phyloP scores from a whole-genome alignment of 1,140 invertebrate genomes.

The Lethrus apterus region DNA sequence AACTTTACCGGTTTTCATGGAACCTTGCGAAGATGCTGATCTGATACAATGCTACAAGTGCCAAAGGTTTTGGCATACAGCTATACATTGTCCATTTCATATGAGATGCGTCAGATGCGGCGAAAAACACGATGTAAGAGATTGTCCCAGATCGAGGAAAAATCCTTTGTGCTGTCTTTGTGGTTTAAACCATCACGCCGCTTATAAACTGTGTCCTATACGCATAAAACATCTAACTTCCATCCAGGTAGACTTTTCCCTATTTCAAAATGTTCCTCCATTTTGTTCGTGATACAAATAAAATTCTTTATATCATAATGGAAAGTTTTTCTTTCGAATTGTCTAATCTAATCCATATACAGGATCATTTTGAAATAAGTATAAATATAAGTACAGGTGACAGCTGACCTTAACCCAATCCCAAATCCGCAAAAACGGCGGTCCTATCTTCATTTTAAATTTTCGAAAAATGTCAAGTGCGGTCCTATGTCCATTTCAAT shows the following conservation, averaged over 20 bases:
- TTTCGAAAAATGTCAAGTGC: no score
- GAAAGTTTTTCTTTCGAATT: no score
- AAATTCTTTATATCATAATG: no score
- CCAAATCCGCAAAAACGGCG: no score
- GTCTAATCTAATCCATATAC: no score
- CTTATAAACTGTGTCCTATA: constrained; percentile 43
- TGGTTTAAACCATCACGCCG: constrained; percentile 48
- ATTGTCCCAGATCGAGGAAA: constrained; percentile 43
- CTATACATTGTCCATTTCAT: constrained; percentile 41
- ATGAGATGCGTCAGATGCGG: constrained; percentile 46
- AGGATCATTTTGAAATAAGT: no score
- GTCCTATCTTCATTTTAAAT: no score
- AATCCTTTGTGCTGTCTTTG: constrained; percentile 49
- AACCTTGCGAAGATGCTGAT: constrained; percentile 16
- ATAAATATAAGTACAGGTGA: no score
- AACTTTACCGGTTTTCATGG: constrained; percentile 13
- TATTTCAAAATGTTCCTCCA: no score
- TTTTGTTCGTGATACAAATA: no score
- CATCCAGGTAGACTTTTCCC: constrained; percentile 42
- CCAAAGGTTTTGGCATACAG: constrained; percentile 51
- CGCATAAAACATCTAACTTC: constrained; percentile 44
- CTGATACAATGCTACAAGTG: constrained; percentile 36
- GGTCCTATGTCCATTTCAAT: no score
- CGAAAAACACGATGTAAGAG: constrained; percentile 45
- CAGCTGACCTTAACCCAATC: no score